Base-by-base conservation (phyloP, 92 coral and sea anemone genomes). In the Palythoa grandiflora region DNA sequence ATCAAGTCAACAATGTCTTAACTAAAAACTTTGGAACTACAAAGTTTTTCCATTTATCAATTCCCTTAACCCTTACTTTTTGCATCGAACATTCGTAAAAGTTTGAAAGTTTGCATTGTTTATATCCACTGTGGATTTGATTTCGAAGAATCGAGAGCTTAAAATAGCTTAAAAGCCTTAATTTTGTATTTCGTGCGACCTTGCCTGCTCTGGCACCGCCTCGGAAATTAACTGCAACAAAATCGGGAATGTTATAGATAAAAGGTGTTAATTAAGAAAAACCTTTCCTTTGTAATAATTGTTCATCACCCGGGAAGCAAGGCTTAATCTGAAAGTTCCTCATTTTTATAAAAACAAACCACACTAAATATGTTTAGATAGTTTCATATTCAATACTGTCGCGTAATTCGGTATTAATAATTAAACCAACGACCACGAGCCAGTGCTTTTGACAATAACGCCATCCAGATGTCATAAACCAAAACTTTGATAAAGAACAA, bases 211-310 rank as follows among this genome's bases (percentile, higher is more conserved):
- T 47, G 37, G 75, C 39, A 47, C 86, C 86, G 86, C 86, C 86
- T 65, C 86, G 86, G 75, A 81, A 81, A 81, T 48, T 81, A 81
- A 81, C 57, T 66, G 86, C 59, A 48, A 65, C 38, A 47, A 81
- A 81, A 44, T 81, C 63, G 75, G 39, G 73, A 78, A 80, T 38
- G 11, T 55, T 44, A 54, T 5, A 78, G 38, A 63, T 44, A 63
- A 77, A 87, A 68, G 81, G 87, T 87, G 90, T 68, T 87, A 87
- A 87, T 87, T 87, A 85, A 21, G 52, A 44, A 61, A 65, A 89
- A 89, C 75, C 89, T 44, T 47, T 51, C 63, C 28, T 81, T 66
- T 81, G 75, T 66, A 44, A 65, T 65, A 13, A 13, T 12, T 48
- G 44, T 28, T 81, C 16, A 36, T 81, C 75, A 20, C 59, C 39